Percentiles rank a stretch among this genome's conserved stretches.
phyloP scores from a whole-genome alignment of 2,888 invertebrate genomes.

The Sturmia bella region DNA sequence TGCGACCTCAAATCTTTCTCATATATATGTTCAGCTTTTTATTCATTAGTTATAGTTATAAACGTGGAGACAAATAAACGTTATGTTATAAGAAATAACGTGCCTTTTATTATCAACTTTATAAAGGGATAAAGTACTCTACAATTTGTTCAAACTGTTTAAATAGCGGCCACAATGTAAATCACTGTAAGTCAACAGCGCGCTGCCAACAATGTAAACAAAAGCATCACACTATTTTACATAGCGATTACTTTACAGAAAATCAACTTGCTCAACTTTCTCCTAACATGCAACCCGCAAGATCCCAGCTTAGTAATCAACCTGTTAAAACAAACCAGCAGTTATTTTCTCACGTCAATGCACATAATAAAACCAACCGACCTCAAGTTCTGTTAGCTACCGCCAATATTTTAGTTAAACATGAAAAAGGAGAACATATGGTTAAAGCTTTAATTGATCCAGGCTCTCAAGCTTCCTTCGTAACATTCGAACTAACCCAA shows the following conservation, averaged over 20 bases:
- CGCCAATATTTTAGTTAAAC: constrained; percentile 10
- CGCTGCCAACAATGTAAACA: constrained; percentile 43
- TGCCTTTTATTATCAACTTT: too few species aligned
- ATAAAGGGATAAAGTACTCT: too few species aligned
- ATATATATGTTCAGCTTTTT: too few species aligned
- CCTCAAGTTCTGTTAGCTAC: constrained; percentile 27
- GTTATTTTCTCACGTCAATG: constrained; percentile 11
- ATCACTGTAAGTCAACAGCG: constrained; percentile 22
- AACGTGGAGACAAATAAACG: too few species aligned
- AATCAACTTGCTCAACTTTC: constrained; percentile 1
- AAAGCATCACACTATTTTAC: constrained; percentile 45
- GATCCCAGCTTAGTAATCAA: not conserved
- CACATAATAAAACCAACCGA: not conserved
- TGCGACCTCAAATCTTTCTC: too few species aligned
- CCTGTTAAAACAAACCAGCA: not conserved
- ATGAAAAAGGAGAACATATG: constrained; percentile 14
- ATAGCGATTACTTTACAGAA: constrained; percentile 29
- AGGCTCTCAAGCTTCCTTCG: constrained; percentile 35
- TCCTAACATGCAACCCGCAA: constrained; percentile 1
- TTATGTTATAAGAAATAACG: too few species aligned
- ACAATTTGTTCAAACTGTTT: constrained; percentile 28
- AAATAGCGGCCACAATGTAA: constrained; percentile 26
- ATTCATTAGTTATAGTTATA: too few species aligned
- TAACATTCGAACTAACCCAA: constrained; percentile 22
- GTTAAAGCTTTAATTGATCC: constrained; percentile 20